A percentile compares a stretch with the other conserved stretches of the same genome.
phyloP scores from a whole-genome alignment of 2,888 invertebrate genomes.

The Diadegma fenestrale region DNA sequence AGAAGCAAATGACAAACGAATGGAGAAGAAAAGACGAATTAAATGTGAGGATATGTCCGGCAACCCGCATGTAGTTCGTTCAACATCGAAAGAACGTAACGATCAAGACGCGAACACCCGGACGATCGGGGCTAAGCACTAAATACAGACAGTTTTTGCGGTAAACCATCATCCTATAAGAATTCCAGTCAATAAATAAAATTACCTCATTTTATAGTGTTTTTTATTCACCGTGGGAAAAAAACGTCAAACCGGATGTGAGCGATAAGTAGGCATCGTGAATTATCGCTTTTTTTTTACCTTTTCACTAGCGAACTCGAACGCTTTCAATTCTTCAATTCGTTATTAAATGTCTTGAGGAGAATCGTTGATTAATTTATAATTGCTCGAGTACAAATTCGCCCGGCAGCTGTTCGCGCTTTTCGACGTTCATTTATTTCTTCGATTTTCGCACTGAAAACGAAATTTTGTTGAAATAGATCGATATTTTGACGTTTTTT shows the following conservation, averaged over 20 bases:
- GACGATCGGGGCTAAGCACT: slow-evolving; percentile 41
- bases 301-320: not conserved
- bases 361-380: not conserved
- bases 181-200: slow-evolving; percentile 21
- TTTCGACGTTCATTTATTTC: not conserved
- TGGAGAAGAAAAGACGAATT: slow-evolving; percentile 7
- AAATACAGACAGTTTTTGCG: slow-evolving; percentile 16
- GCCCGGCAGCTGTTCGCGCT: not conserved
- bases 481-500: too few species aligned
- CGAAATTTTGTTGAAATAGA: too few species aligned
- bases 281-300: not conserved
- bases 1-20: slow-evolving; percentile 1
- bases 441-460: not conserved
- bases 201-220: slow-evolving; percentile 12
- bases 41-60: slow-evolving; percentile 56
- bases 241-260: slow-evolving; percentile 1
- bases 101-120: slow-evolving; percentile 48
- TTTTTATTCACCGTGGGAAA: slow-evolving; percentile 44
- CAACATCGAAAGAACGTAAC: slow-evolving; percentile 26
- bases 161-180: slow-evolving; percentile 22
- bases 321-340: not conserved
- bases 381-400: not conserved
- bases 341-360: not conserved
- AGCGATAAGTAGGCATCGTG: not conserved
- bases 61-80: slow-evolving; percentile 52